Evolutionary conservation across 2,797 vertebrate species (phyloP), one percentile per base, ranked within the genome.

Genomic region (Kryptopterus vitreolus): DNA sequence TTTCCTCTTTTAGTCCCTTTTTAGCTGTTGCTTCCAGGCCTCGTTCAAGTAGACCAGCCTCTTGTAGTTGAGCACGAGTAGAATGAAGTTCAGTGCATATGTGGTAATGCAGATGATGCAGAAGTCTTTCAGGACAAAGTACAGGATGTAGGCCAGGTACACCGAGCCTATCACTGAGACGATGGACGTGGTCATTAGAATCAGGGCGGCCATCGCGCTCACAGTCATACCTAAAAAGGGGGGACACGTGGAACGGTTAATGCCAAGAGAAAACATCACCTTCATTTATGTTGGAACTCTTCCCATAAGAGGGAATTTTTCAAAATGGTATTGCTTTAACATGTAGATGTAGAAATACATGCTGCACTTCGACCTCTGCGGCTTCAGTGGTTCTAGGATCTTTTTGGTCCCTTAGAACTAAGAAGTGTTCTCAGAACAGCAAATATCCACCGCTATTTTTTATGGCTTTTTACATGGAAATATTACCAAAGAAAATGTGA

Each of bases 21-120:
- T 99, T 86, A 99, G 95, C 87, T 98, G 95, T 92, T 93, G 95
- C 92, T 99, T 99, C 97, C 98, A 99, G 89, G 97, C 97, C 89
- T 98, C 97, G 2, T 99, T 99, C 96, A 99, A 98, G 96, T 98
- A 99, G 95, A 99, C 98, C 92, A 99, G 95, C 95, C 98, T 97
- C 95, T 98, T 98, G 95, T 98, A 99, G 95, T 99, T 99, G 95
- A 99, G 93, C 88, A 96, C 95, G 90, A 98, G 95, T 90, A 99
- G 97, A 92, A 98, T 94, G 95, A 99, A 96, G 97, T 98, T 99
- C 96, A 99, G 96, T 91, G 92, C 92, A 1, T 99, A 99, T 63
- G 96, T 99, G 94, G 95, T 89, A 89, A 99, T 85, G 88, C 95
- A 98, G 94, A 99, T 94, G 93, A 99, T 87, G 94, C 98, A 99